Evolutionary conservation across 92 coral and sea anemone species (phyloP), one percentile per base, ranked within the genome.

Genomic region (Porites cylindrica): DNA sequence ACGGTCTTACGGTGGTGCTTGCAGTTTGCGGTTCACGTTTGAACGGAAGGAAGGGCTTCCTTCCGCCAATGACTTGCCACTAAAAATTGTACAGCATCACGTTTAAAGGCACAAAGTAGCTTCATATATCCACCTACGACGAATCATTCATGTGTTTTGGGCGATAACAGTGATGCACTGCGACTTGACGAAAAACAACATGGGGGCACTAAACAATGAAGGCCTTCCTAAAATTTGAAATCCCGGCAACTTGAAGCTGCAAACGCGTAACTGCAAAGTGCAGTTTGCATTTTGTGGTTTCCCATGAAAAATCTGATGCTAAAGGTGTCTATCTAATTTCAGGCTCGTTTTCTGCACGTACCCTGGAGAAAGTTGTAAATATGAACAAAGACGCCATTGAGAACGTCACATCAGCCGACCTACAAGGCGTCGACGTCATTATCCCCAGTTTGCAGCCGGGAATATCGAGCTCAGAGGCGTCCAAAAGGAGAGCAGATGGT

Each of bases 291-390:
- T 38, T 38, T 38, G 47, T 4, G 47, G 47, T 38, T 38, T 38
- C 47, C 6, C 47, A 38, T 38, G 47, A 3, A 4, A 38, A 38
- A 38, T 4, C 47, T 38, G 6, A 38, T 38, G 47, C 6, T 38
- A 4, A 38, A 38, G 47, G 47, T 38, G 5, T 38, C 47, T 38
- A 38, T 38, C 47, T 38, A 38, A 8, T 76, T 76, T 76, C 77
- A 76, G 80, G 80, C 24, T 76, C 80, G 12, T 23, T 76, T 76
- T 51, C 80, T 56, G 66, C 66, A 10, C 80, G 51, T 16, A 76
- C 52, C 50, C 68, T 76, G 80, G 14, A 76, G 62, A 29, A 76
- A 21, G 51, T 58, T 23, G 67, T 76, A 56, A 54, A 8, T 10
- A 76, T 29, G 19, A 76, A 76, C 14, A 56, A 76, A 76, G 20